Base-by-base conservation (phyloP, 2,888 invertebrate species). In the Alsophila aescularia region DNA sequence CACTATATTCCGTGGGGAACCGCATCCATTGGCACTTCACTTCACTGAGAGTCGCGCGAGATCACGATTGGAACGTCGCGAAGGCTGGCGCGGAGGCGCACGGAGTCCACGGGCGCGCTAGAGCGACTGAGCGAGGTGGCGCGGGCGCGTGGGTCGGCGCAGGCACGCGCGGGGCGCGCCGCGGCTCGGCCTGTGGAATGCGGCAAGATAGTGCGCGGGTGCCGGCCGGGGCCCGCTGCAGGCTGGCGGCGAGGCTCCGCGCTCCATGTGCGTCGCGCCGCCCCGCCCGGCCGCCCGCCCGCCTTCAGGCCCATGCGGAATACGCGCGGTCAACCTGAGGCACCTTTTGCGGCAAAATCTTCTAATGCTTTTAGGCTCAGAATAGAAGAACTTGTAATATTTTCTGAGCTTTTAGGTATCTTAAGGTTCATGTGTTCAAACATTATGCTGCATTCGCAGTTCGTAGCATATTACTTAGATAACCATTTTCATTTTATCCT, bases 131-230 rank as follows among this genome's bases (percentile, higher is more conserved):
- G 67, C 13, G 70, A 59, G 69, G 76, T 68, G 73, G 70, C 66
- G 79, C 93, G 94, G 94, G 94, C 95, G 95, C 95, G 94, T 95
- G 95, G 93, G 95, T 94, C 94, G 78, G 75, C 92, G 86, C 90
- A 93, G 93, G 93, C 93, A 93, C 94, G 93, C 90, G 90, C 91
- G 81, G 80, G 81, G 81, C 77, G 80, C 83, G 87, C 90, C 90
- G 87, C 87, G 85, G 82, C 79, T 84, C 85, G 88, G 87, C 84
- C 83, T 83, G 84, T 85, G 88, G 85, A 83, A 84, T 83, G 84
- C 82, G 83, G 83, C 81, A 77, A 80, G 83, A 81, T 79, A 83
- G 82, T 79, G 82, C 76, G 78, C 79, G 76, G 79, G 78, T 75
- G 77, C 80, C 76, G 79, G 72, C 78, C 72, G 75, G 65, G 73